These are phyloP conservation scores for Macrosiphum euphorbiae DNA, from an alignment of 2,888 invertebrate genomes.

Conservation along the genomic window DNA sequence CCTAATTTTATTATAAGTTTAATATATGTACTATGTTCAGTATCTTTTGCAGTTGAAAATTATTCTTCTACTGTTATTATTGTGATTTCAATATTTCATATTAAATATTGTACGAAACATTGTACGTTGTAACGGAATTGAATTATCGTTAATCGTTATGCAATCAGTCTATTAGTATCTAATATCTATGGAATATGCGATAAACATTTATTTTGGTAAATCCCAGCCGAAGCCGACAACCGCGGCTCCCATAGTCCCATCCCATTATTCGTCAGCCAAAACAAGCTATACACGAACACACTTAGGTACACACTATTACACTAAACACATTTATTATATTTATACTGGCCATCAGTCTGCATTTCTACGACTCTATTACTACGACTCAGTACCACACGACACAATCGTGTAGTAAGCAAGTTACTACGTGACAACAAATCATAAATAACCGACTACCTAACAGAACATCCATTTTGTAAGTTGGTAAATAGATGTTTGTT, in stretches of 20 bases:
- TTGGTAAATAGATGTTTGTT: too few species aligned
- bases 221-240: not conserved
- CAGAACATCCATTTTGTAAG: too few species aligned
- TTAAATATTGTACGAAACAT: not conserved
- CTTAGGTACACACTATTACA: too few species aligned
- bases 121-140: not conserved
- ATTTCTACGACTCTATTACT: too few species aligned
- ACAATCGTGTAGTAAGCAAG: too few species aligned
- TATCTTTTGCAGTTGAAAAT: not conserved
- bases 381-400: too few species aligned
- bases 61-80: not conserved
- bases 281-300: too few species aligned
- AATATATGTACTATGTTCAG: not conserved
- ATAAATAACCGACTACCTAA: too few species aligned
- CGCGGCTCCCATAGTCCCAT: not conserved
- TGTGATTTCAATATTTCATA: not conserved
- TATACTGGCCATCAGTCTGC: too few species aligned
- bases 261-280: not conserved
- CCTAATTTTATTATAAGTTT: not conserved
- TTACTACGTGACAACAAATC: too few species aligned
- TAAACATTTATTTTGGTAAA: conserved; percentile 10
- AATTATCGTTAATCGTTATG: not conserved
- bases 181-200: not conserved
- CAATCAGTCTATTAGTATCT: not conserved
- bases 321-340: too few species aligned